Evolutionary conservation across 2,797 vertebrate species (phyloP), one percentile per base, ranked within the genome.

Genomic region (Halcyon smyrnensis): DNA sequence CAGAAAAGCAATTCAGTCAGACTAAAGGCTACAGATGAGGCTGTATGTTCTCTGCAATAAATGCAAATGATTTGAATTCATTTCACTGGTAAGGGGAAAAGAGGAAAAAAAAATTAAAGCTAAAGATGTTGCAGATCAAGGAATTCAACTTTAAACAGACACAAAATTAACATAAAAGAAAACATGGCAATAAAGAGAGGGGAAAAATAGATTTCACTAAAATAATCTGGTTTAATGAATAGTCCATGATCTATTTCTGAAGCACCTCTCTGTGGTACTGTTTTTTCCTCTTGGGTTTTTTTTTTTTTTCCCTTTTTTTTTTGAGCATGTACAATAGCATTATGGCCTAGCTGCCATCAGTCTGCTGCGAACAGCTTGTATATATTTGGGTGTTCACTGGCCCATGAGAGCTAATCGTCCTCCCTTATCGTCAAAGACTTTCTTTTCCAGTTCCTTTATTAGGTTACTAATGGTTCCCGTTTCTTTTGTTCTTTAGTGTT

Each of bases 1-100:
- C 98, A 98, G 98, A 98, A 98, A 98, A 98, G 96, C 97, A 98
- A 98, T 98, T 98, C 97, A 95, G 95, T 71, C 96, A 88, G 96
- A 93, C 97, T 93, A 96, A 97, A 95, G 97, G 98, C 98, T 98
- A 94, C 97, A 97, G 97, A 98, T 71, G 95, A 97, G 97, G 91
- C 94, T 63, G 94, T 94, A 85, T 95, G 96, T 96, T 97, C 96
- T 50, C 96, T 60, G 94, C 95, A 98, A 97, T 97, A 98, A 97
- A 98, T 97, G 97, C 97, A 98, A 98, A 98, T 98, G 30, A 97
- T 97, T 71, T 93, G 97, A 97, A 98, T 97, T 95, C 96, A 84
- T 97, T 96, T 97, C 83, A 24, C 89, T 93, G 84, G 81, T 73
- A 50, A 71, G 79, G 90, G 78, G 51, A 65, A 63, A 75, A 69